These are phyloP conservation scores for Lasioglossum oenotherae DNA, from an alignment of 2,888 invertebrate species.

Conservation along the genomic window DNA sequence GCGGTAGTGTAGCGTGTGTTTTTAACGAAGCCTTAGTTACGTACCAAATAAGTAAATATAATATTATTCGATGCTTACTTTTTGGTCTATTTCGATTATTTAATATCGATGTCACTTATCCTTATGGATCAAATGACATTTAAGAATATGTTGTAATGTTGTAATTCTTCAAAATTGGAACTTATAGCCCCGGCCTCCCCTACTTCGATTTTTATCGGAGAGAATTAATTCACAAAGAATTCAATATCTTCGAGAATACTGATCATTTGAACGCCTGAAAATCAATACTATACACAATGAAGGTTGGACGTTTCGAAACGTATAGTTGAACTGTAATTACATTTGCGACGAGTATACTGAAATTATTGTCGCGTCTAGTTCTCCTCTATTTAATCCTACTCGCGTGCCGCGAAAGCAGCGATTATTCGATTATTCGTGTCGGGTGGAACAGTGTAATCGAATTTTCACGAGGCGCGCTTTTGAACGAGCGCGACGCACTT, in stretches of 20 bases:
- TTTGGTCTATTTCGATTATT: no score
- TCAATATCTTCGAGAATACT: background rate
- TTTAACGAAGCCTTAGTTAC: no score
- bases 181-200: no score
- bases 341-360: background rate
- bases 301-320: background rate
- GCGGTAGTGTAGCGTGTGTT: no score
- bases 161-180: no score
- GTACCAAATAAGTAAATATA: no score
- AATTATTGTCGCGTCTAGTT: background rate
- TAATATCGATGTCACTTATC: no score
- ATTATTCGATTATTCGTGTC: background rate
- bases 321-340: background rate
- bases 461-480: slow-evolving; percentile 27
- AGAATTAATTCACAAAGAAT: background rate
- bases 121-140: no score
- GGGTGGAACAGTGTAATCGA: slow-evolving; percentile 20
- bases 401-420: background rate
- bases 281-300: background rate
- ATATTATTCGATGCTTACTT: no score
- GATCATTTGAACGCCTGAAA: no score
- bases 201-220: background rate
- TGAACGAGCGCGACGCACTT: background rate
- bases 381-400: background rate
- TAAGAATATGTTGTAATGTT: background rate